Base-by-base conservation (phyloP, 2,113 vertebrate species). In the Trichechus manatus region DNA sequence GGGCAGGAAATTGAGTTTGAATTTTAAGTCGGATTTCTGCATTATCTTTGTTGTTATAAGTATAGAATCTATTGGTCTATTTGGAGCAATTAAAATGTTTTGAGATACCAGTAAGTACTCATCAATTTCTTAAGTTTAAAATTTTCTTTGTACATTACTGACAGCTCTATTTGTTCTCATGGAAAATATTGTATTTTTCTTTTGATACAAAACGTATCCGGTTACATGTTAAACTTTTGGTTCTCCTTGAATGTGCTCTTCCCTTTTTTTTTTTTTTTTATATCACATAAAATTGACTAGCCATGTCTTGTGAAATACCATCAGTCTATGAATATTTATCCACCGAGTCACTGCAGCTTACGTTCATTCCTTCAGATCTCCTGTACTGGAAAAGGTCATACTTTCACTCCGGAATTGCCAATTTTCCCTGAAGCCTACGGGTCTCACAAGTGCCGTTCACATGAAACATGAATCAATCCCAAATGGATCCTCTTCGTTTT, bases 1-100 rank as follows among this genome's bases (percentile, higher is more conserved):
- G 61, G 74, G 44, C 4, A 23, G 56, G 68, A 93, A 53, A 36
- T 39, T 50, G 59, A 63, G 13, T 95, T 88, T 59, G 56, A 78
- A 85, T 94, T 91, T 90, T 80, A 92, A 79, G 56, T 86, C 66
- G 93, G 20, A 92, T 63, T 85, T 87, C 77, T 86, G 31, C 23
- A 56, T 70, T 80, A 63, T 59, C 29, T 44, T 33, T 61, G 22
- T 31, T 39, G 56, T 91, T 90, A 89, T 70, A 89, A 79, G 42
- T 44, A 44, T 22, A 56, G 29, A 59, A 33, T 61, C 50, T 42
- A 36, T 93, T 86, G 5, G 11, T 50, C 33, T 74, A 36, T 36
- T 66, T 19, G 70, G 68, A 87, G 47, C 20, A 88, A 78, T 95
- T 93, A 83, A 80, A 36, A 77, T 87, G 5, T 64, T 86, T 36